phyloP scores from a whole-genome alignment of 2,113 vertebrate species.

The Microcebus lehilahytsara region DNA sequence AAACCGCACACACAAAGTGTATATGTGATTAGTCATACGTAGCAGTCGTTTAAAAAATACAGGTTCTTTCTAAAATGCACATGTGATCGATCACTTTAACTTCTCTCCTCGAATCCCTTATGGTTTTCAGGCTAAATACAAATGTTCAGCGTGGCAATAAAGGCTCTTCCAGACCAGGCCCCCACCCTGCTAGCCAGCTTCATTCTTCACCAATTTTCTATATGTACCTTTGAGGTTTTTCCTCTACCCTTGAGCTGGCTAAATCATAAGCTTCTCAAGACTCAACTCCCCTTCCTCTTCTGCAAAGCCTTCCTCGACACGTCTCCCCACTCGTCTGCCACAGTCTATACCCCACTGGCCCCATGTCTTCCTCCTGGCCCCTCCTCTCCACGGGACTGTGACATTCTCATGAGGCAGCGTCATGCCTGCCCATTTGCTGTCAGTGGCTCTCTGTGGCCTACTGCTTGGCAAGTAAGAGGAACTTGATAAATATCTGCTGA shows the following conservation, averaged over 20 bases:
- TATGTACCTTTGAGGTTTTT: background rate
- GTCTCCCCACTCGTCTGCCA: background rate
- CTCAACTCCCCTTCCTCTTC: background rate
- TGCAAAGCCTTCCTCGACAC: background rate
- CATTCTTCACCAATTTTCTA: background rate
- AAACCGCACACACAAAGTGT: background rate
- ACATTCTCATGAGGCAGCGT: background rate
- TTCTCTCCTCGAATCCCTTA: background rate
- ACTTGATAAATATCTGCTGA: background rate
- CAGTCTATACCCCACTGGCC: background rate
- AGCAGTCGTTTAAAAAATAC: background rate
- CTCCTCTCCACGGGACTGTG: background rate
- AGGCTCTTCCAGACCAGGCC: background rate
- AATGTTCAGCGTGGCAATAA: background rate
- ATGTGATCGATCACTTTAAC: background rate
- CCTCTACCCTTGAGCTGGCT: background rate
- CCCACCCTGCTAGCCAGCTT: background rate
- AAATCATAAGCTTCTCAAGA: background rate
- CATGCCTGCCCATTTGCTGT: background rate
- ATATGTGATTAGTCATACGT: background rate
- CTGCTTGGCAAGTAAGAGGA: background rate
- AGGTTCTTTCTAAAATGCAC: background rate
- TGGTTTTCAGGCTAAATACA: background rate
- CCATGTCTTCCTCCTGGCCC: background rate
- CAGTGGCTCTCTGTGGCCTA: background rate